Base-by-base conservation (phyloP, 2,113 vertebrate species). In the Heptranchias perlo region DNA sequence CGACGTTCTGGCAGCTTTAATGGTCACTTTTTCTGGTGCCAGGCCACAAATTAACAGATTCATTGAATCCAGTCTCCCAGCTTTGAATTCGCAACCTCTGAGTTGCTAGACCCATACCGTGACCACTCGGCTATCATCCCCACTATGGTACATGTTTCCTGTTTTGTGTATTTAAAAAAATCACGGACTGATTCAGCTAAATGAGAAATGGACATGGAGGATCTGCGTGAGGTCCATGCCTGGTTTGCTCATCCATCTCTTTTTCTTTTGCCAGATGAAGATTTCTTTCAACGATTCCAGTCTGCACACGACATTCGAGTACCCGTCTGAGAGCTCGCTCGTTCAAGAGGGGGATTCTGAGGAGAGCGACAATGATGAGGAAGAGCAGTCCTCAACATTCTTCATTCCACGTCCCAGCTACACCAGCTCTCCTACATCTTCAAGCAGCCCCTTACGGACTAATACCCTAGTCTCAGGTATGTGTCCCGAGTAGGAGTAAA, bases 201-300 rank as follows among this genome's bases (percentile, higher is more conserved):
- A 21, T 49, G 44, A 23, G 44, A 87, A 87, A 87, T 25, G 11
- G 35, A 73, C 69, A 35, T 69, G n/a, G 78, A 18, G 1, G 8
- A 87, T 49, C 18, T 49, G 49, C 49, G 49, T 58, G 58, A 92
- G 58, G 54, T 61, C 21, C 58, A 62, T 6, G 1, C 52, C 86
- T 65, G 16, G 62, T 69, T 35, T 73, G 47, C 23, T 96, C 61
- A 58, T 52, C 3, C 54, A 44, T 62, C 47, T 78, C 13, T 39
- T 97, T 0, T 96, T 62, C 61, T 94, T 31, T 94, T 86, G 25
- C n/a, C 97, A 99, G 99, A 98, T 99, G 97, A 99, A 98, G 97
- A 99, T 99, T 97, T 99, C 99, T 44, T 99, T 99, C 97, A 99
- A 99, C 0, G 99, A 99, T 97, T 97, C 98, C 0, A 98, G 98